Evolutionary conservation across 2,113 vertebrate species (phyloP).

Genomic region (Oplegnathus fasciatus): DNA sequence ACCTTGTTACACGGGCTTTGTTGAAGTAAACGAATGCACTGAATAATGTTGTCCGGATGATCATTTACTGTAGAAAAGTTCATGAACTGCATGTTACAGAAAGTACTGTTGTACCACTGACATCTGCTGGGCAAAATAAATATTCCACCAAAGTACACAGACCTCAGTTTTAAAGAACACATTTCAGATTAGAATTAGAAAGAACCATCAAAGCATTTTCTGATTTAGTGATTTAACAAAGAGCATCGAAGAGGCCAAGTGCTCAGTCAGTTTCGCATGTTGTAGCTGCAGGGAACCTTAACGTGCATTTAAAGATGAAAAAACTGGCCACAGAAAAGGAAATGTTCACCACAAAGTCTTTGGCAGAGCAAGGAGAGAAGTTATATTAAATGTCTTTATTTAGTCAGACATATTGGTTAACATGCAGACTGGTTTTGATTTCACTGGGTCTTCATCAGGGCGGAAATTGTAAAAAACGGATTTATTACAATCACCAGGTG

Average conservation of each 20-base stretch:
- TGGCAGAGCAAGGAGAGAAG: too few species aligned
- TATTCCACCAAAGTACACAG: background rate
- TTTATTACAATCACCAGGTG: too few species aligned
- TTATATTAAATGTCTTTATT: background rate
- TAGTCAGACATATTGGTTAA: background rate
- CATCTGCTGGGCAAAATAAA: constrained; percentile 51
- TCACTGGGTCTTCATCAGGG: background rate
- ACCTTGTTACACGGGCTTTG: background rate
- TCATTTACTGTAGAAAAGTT: background rate
- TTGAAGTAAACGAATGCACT: background rate
- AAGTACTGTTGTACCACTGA: constrained; percentile 22
- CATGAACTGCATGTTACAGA: background rate
- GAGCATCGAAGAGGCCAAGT: background rate
- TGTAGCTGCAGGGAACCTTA: background rate
- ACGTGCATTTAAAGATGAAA: background rate
- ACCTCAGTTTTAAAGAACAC: background rate
- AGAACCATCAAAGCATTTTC: background rate
- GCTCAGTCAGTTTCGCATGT: background rate
- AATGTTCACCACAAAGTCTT: too few species aligned
- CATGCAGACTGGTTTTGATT: background rate
- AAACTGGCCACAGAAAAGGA: background rate
- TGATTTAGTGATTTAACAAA: background rate
- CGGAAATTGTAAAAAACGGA: background rate
- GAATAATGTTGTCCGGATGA: background rate
- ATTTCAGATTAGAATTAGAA: background rate